Conservation (phyloP, 2,797 vertebrate genomes). For the Siniperca scherzeri region DNA sequence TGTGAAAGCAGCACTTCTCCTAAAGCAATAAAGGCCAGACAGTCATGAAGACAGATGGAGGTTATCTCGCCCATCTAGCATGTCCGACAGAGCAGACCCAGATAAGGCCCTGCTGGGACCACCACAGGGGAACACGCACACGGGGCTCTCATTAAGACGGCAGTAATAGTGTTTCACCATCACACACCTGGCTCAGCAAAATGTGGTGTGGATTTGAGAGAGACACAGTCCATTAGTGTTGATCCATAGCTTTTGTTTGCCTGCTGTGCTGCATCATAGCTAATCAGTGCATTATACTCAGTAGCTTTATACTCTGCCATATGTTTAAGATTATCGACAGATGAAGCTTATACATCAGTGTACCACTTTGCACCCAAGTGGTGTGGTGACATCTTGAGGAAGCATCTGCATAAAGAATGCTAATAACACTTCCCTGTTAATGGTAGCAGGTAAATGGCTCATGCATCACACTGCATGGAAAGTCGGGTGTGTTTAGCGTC, state of each 20-base stretch:
- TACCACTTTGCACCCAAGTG: conserved; percentile 30
- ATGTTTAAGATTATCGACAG: conserved; percentile 43
- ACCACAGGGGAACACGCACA: conserved; percentile 47
- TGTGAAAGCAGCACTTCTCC: conserved; percentile 67
- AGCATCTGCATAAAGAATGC: conserved; percentile 44
- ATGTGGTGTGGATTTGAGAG: conserved; percentile 16
- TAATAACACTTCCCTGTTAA: conserved; percentile 44
- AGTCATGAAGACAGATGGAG: conserved; percentile 84
- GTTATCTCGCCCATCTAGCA: conserved; percentile 73
- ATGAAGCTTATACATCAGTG: conserved; percentile 33
- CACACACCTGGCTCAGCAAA: conserved; percentile 68
- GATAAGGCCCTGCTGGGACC: conserved; percentile 69
- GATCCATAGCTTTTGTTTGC: conserved; percentile 52
- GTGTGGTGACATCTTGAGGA: conserved; percentile 36
- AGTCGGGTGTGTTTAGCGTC: conserved; percentile 15
- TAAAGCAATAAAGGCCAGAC: conserved; percentile 79
- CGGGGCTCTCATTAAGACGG: conserved; percentile 66
- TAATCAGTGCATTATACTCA: conserved; percentile 44
- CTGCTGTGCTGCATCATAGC: conserved; percentile 58
- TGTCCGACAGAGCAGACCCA: conserved; percentile 48
- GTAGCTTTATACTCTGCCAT: not conserved
- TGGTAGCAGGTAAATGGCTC: conserved; percentile 48
- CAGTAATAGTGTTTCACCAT: conserved; percentile 60
- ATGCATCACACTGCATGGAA: conserved; percentile 46
- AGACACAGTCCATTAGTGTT: conserved; percentile 42